Conservation (phyloP, 1,140 invertebrate species). For the Eufriesea mexicana region DNA sequence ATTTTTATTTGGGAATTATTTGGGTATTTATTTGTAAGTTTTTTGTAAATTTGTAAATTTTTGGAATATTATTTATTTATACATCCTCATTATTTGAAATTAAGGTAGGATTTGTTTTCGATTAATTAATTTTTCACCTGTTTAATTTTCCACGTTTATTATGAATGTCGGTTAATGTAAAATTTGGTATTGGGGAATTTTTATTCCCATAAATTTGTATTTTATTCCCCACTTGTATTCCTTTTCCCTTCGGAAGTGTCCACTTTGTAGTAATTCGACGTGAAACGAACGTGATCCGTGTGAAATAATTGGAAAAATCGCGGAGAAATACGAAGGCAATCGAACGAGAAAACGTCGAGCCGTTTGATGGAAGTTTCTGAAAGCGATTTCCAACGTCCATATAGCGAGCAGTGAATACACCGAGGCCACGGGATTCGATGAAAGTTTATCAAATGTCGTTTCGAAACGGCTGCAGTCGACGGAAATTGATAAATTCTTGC, state of each 20-base stretch:
- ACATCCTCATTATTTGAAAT: too few species aligned
- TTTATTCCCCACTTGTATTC: neutral
- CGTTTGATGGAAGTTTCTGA: neutral
- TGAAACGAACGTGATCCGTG: neutral
- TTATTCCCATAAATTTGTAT: neutral
- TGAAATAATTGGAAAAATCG: slow-evolving; percentile 7
- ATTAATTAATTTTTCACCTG: too few species aligned
- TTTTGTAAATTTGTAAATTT: too few species aligned
- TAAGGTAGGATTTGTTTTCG: too few species aligned
- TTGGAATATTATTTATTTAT: too few species aligned
- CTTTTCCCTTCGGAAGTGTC: neutral
- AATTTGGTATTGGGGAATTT: too few species aligned
- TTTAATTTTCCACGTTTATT: too few species aligned
- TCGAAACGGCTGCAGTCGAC: neutral
- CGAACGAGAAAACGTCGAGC: neutral
- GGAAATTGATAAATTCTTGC: slow-evolving; percentile 35
- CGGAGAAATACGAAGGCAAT: too few species aligned
- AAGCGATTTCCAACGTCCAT: neutral
- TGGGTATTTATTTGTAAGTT: too few species aligned
- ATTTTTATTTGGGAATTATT: too few species aligned
- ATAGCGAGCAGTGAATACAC: too few species aligned
- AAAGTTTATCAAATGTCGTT: slow-evolving; percentile 1
- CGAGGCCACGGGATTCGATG: neutral
- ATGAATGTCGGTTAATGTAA: too few species aligned
- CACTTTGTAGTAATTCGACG: neutral